phyloP scores from a whole-genome alignment of 2,113 vertebrate species.

The Hymenochirus boettgeri region DNA sequence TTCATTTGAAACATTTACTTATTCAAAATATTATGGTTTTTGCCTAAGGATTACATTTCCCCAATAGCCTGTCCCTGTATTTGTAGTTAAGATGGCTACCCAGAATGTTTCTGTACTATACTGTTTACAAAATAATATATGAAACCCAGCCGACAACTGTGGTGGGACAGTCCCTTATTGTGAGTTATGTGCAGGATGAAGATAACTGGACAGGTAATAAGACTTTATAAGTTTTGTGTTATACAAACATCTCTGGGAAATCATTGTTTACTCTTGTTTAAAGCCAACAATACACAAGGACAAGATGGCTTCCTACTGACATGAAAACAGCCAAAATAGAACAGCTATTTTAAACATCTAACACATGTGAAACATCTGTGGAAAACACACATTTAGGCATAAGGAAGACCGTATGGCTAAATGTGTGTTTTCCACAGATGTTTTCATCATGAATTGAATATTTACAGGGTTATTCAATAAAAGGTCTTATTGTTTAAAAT shows the following conservation, averaged over 20 bases:
- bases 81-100: no score
- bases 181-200: slow-evolving; percentile 10
- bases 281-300: slow-evolving; percentile 54
- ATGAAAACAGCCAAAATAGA: slow-evolving; percentile 55
- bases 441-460: slow-evolving; percentile 17
- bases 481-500: no score
- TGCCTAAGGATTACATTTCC: neutral
- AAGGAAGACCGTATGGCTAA: slow-evolving; percentile 20
- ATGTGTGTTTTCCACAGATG: slow-evolving; percentile 48
- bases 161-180: neutral
- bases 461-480: no score
- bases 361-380: no score
- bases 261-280: slow-evolving; percentile 56
- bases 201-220: slow-evolving; percentile 1
- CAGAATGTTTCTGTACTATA: no score
- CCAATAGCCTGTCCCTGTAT: neutral
- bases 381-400: no score
- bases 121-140: neutral
- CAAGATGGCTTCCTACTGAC: slow-evolving; percentile 64
- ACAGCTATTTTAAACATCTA: slow-evolving; percentile 61
- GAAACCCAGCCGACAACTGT: no score
- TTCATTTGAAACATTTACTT: no score
- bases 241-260: slow-evolving; percentile 58
- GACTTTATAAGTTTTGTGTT: slow-evolving; percentile 21
- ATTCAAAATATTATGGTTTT: neutral